phyloP scores from a whole-genome alignment of 2,113 vertebrate species.

The Thamnaconus septentrionalis region DNA sequence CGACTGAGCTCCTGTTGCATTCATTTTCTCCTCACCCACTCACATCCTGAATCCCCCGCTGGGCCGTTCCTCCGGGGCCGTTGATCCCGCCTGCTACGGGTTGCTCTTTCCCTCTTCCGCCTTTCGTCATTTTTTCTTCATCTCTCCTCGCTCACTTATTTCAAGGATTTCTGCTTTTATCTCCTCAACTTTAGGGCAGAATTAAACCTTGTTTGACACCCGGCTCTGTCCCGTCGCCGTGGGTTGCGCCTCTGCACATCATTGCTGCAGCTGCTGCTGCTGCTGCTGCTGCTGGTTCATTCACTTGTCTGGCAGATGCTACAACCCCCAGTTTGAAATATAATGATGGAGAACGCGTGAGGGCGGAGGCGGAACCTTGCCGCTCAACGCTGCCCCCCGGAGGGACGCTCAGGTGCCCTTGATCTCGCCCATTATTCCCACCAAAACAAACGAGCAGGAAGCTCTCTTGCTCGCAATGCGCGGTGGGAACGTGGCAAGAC shows the following conservation, averaged over 20 bases:
- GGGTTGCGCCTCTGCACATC: neutral
- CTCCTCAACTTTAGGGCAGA: neutral
- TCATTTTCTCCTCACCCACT: constrained; percentile 13
- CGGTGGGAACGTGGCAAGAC: neutral
- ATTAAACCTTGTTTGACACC: neutral
- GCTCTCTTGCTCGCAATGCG: constrained; percentile 2
- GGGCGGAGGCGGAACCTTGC: constrained; percentile 4
- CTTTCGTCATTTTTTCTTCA: constrained; percentile 5
- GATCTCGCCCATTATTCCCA: constrained; percentile 6
- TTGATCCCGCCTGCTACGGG: neutral
- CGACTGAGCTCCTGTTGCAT: neutral
- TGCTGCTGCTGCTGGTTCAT: too few relatives aligned
- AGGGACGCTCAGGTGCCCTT: constrained; percentile 18
- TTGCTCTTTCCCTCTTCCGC: neutral
- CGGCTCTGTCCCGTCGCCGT: neutral
- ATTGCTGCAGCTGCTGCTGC: neutral
- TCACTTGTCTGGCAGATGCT: constrained; percentile 11
- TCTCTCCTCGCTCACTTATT: neutral
- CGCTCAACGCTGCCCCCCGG: neutral
- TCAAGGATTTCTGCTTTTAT: constrained; percentile 1
- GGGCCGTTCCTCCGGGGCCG: neutral
- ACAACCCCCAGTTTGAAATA: neutral
- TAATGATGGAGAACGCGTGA: constrained; percentile 4
- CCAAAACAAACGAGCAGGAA: neutral
- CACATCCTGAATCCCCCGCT: constrained; percentile 18